Conservation (phyloP, 2,113 vertebrate genomes). For the Python bivittatus region DNA sequence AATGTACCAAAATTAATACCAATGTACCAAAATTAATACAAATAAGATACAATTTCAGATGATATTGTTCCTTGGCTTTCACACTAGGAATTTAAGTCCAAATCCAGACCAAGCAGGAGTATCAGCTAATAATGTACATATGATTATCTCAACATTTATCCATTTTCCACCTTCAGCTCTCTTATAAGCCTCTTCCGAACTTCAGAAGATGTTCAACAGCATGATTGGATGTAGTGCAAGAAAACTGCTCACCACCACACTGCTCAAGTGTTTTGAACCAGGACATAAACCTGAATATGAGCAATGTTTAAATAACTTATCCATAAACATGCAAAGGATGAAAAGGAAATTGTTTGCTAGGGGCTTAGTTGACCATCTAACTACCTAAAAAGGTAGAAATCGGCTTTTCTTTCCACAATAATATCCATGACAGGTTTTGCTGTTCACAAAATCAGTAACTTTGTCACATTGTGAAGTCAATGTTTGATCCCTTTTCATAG, state of each 20-base stretch:
- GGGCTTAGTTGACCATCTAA: background rate
- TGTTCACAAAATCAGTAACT: constrained; percentile 81
- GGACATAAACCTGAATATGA: rapidly evolving
- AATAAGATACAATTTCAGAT: background rate
- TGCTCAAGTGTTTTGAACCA: background rate
- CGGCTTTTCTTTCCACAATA: constrained; percentile 52
- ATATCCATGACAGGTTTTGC: constrained; percentile 59
- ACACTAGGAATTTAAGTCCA: background rate
- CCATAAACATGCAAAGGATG: rapidly evolving
- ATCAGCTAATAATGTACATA: background rate
- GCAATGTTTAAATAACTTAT: constrained; percentile 13
- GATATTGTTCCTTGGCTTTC: background rate
- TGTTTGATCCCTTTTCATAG: constrained; percentile 74
- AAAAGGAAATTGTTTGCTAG: background rate
- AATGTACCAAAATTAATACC: background rate
- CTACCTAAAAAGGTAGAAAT: constrained; percentile 26
- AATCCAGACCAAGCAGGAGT: background rate
- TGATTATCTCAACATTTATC: background rate
- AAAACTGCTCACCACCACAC: background rate
- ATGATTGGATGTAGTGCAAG: background rate
- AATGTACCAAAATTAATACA: background rate
- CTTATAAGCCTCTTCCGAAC: background rate
- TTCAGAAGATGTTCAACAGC: background rate
- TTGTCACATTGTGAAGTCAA: constrained; percentile 72
- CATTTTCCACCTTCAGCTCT: background rate